Evolutionary conservation across 2,113 vertebrate species (phyloP), one percentile per base, ranked within the genome.

Genomic region (Psophia crepitans): DNA sequence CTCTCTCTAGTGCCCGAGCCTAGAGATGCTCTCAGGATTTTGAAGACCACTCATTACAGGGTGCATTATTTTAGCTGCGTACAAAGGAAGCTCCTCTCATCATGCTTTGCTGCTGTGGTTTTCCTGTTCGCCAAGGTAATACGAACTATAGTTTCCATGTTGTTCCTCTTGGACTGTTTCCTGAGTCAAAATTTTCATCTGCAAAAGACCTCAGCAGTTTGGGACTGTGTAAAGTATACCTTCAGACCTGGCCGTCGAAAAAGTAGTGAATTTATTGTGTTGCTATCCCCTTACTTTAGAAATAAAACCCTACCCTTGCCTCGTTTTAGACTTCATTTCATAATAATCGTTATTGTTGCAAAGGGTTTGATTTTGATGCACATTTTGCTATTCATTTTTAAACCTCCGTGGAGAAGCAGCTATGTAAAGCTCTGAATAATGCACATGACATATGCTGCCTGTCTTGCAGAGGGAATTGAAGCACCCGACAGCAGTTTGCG

Each of bases 371-470:
- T 66, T 91, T 66, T 46, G 81, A 54, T 56, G 49, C 81, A 63
- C 27, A 4, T 27, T 93, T 75, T 86, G 30, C 83, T 74, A 39
- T 90, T 92, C 63, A 33, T 88, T 94, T 95, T 76, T 65, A 90
- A 97, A 80, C 33, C 82, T 92, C 82, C 56, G 2, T 32, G 78
- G 79, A 86, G 80, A 46, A 83, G 83, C n/a, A 86, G 49, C 66
- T 53, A 3, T 32, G 75, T 33, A 68, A 76, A 93, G 82, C 83
- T 88, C 70, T 97, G 90, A 90, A 92, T 94, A 93, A 92, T 92
- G 71, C 83, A 95, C 70, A 48, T 56, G 94, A 27, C 92, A 92
- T 90, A 86, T 93, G 90, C 90, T 90, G 88, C 94, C 74, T 87
- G 74, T 85, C 94, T 94, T 89, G 74, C 71, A 43, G 92, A 80